These are phyloP conservation scores for Pangasius krempfi DNA, from an alignment of 2,797 vertebrate species.

Conservation along the genomic window DNA sequence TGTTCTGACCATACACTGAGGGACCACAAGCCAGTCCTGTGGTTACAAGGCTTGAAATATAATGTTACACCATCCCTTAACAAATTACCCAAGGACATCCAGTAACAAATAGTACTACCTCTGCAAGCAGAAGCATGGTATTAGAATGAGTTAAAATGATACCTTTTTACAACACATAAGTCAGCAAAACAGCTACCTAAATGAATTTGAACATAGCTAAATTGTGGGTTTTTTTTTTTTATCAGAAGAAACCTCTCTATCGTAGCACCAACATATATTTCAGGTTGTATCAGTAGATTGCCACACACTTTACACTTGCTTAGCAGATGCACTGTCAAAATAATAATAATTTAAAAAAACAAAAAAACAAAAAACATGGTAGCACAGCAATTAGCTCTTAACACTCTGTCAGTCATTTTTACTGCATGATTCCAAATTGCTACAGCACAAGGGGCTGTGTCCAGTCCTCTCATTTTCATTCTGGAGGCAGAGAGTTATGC, in stretches of 20 bases:
- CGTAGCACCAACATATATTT: not conserved
- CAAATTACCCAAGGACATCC: not conserved
- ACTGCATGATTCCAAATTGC: not conserved
- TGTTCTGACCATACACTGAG: not conserved
- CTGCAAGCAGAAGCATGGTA: not conserved
- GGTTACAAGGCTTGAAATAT: not conserved
- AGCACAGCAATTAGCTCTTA: constrained; percentile 7
- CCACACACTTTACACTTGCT: not conserved
- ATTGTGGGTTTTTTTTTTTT: not conserved
- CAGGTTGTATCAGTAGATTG: not conserved
- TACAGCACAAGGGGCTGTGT: not conserved
- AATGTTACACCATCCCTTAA: not conserved
- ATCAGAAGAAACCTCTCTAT: not conserved
- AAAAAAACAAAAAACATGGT: not conserved
- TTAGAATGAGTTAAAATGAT: not conserved
- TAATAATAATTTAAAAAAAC: not conserved
- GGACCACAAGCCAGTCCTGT: not conserved
- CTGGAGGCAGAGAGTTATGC: not conserved
- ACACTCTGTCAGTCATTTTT: constrained; percentile 4
- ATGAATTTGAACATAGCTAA: not conserved
- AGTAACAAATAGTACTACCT: not conserved
- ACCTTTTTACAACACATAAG: not conserved
- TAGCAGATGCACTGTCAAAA: constrained; percentile 16
- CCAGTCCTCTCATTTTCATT: constrained; percentile 5
- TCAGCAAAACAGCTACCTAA: not conserved